phyloP scores from a whole-genome alignment of 2,113 vertebrate species.

The Glaucomys volans region DNA sequence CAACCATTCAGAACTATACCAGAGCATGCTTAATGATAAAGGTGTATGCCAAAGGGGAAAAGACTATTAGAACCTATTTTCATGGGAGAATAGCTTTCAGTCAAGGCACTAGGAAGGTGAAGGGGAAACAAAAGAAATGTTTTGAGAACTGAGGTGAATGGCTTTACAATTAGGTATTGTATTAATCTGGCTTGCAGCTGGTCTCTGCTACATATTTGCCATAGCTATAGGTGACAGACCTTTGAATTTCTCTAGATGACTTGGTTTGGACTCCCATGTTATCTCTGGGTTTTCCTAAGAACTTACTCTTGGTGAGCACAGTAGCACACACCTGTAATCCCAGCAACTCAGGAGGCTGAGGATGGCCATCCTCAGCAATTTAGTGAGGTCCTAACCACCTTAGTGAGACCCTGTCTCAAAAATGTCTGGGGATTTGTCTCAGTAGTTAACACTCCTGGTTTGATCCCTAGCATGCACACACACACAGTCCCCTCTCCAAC shows the following conservation, averaged over 20 bases:
- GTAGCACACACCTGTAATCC: too few species aligned
- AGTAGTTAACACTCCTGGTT: too few species aligned
- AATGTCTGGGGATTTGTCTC: too few species aligned
- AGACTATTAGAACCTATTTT: not conserved
- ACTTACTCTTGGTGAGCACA: too few species aligned
- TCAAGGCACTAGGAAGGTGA: too few species aligned
- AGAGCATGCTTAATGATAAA: not conserved
- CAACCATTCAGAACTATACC: not conserved
- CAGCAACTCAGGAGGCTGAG: too few species aligned
- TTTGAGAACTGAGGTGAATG: not conserved
- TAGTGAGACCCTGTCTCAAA: too few species aligned
- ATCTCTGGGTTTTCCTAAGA: not conserved
- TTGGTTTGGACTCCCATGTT: not conserved
- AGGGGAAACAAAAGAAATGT: not conserved
- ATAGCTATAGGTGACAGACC: not conserved
- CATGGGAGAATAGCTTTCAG: not conserved
- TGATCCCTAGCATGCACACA: too few species aligned
- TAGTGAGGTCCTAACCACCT: too few species aligned
- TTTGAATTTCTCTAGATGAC: not conserved
- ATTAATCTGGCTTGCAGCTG: not conserved
- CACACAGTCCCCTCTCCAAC: too few species aligned
- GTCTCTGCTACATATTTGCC: not conserved
- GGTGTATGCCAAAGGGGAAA: too few species aligned
- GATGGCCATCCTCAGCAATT: too few species aligned
- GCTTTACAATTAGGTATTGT: not conserved